Percentiles rank a stretch among this genome's conserved stretches.
These are phyloP conservation scores for Parazoanthus darwini DNA, from an alignment of 92 coral and sea anemone species.

Conservation along the genomic window DNA sequence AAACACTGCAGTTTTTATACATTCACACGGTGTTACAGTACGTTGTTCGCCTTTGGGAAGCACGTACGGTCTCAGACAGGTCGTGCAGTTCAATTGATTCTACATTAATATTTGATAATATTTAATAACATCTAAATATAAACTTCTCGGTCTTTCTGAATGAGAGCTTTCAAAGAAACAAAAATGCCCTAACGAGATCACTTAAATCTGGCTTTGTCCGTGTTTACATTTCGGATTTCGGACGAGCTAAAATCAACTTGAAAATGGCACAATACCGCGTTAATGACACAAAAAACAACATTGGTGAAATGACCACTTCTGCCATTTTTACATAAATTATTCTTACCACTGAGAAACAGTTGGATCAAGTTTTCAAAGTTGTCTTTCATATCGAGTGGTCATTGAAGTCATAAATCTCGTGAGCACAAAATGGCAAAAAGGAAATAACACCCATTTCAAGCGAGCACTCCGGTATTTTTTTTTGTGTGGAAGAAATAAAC, in stretches of 20 bases:
- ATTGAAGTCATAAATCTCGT: background rate
- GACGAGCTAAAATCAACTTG: background rate
- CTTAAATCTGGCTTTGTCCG: background rate
- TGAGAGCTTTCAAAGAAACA: background rate
- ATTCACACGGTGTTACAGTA: too few relatives aligned
- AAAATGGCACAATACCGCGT: background rate
- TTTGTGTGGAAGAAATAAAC: too few relatives aligned
- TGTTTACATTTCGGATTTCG: constrained; percentile 2
- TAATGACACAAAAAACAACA: background rate
- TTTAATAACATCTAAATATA: too few relatives aligned
- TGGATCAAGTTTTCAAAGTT: background rate
- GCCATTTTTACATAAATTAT: background rate
- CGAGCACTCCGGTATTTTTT: background rate
- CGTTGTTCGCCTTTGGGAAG: too few relatives aligned
- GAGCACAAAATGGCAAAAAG: background rate
- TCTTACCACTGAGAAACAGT: background rate
- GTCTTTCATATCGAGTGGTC: background rate
- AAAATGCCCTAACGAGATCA: background rate
- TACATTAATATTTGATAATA: too few relatives aligned
- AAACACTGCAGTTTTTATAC: too few relatives aligned
- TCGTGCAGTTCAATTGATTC: too few relatives aligned
- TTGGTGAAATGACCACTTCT: background rate
- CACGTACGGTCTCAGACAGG: too few relatives aligned
- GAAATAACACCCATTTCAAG: background rate
- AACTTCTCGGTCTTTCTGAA: background rate